phyloP scores from a whole-genome alignment of 2,888 invertebrate species.

The Girardia tigrina region DNA sequence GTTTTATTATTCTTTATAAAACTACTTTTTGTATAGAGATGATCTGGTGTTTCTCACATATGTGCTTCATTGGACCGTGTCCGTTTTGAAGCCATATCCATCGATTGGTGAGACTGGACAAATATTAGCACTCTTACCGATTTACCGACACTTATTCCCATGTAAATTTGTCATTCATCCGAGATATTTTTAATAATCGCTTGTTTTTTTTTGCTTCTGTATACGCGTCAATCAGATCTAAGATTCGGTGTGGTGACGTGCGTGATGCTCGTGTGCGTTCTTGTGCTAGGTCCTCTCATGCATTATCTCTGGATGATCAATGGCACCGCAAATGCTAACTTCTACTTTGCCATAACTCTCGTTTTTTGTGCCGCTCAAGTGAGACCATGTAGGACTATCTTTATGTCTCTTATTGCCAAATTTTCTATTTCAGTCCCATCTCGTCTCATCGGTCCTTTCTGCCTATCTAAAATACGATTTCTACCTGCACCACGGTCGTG shows the following conservation, averaged over 20 bases:
- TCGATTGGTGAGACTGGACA: background rate
- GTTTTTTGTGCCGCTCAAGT: slow-evolving; percentile 68
- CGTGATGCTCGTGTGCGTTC: background rate
- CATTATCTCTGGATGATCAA: slow-evolving; percentile 97
- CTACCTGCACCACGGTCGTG: background rate
- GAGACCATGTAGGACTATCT: too few relatives aligned
- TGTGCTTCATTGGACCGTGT: background rate
- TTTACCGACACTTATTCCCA: background rate
- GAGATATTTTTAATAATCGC: background rate
- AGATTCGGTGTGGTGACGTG: background rate
- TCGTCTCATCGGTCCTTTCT: background rate
- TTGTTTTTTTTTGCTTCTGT: too few relatives aligned
- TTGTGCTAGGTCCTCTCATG: slow-evolving; percentile 77
- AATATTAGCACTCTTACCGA: background rate
- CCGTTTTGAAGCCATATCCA: slow-evolving; percentile 8
- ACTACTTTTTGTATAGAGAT: too few relatives aligned
- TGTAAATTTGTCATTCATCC: background rate
- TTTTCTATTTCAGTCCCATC: background rate
- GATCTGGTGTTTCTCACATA: background rate
- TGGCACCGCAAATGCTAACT: slow-evolving; percentile 96
- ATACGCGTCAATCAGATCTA: too few relatives aligned
- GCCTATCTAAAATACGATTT: background rate
- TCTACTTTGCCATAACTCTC: slow-evolving; percentile 91
- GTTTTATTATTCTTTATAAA: too few relatives aligned
- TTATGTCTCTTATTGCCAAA: background rate